phyloP scores from a whole-genome alignment of 2,113 vertebrate genomes.

The Bos taurus region DNA sequence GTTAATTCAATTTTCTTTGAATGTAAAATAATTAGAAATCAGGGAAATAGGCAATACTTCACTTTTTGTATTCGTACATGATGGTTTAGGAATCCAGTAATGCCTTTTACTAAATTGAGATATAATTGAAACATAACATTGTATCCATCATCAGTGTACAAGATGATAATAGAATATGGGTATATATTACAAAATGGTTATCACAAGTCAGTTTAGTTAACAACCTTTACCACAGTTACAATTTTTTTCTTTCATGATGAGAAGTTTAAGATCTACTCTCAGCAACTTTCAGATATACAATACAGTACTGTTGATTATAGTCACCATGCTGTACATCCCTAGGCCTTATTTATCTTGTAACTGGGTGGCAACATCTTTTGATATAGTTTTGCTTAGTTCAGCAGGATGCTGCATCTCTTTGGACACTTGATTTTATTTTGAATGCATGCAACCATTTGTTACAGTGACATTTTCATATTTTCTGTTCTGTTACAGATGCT shows the following conservation, averaged over 20 bases:
- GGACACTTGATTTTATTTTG: neutral
- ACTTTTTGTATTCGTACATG: neutral
- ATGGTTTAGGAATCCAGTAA: neutral
- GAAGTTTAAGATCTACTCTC: neutral
- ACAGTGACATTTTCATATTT: neutral
- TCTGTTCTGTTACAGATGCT: neutral
- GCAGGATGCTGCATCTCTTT: neutral
- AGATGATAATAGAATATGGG: neutral
- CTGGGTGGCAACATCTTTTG: neutral
- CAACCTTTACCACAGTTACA: neutral
- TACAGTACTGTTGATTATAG: neutral
- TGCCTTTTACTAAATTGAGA: neutral
- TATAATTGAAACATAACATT: neutral
- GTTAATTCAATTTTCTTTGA: neutral
- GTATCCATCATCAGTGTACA: neutral
- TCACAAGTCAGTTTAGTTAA: neutral
- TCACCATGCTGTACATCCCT: neutral
- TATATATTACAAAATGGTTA: neutral
- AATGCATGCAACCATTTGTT: neutral
- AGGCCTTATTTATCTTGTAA: neutral
- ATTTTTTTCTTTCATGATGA: neutral
- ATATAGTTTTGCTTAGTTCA: neutral
- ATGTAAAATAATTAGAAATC: constrained; percentile 28
- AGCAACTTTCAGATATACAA: neutral
- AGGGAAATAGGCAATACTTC: neutral